Evolutionary conservation across 2,113 vertebrate genomes (phyloP).

Genomic region (Garra rufa): DNA sequence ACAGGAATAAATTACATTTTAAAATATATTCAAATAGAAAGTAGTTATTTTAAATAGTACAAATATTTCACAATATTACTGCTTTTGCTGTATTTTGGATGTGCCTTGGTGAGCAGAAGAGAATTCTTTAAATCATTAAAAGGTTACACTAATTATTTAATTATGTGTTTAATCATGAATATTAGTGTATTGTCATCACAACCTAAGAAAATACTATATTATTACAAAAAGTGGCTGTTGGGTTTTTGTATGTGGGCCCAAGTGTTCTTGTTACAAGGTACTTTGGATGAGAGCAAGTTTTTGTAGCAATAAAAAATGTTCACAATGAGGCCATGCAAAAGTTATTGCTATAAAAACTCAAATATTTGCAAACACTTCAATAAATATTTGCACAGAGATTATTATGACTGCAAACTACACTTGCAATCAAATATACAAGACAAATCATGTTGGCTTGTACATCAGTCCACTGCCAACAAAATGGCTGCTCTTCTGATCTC

Average conservation of each 20-base stretch:
- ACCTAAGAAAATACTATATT: neutral
- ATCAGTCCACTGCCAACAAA: neutral
- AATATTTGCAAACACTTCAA: neutral
- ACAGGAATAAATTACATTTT: too few species aligned
- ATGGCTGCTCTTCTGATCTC: neutral
- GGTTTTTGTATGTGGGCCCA: neutral
- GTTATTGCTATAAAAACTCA: neutral
- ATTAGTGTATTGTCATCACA: neutral
- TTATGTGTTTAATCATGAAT: neutral
- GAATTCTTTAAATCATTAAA: neutral
- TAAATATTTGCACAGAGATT: neutral
- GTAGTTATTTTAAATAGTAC: too few species aligned
- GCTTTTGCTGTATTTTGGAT: too few species aligned
- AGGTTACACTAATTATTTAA: neutral
- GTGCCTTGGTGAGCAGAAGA: too few species aligned
- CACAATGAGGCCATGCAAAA: neutral
- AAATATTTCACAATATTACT: too few species aligned
- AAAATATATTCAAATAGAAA: too few species aligned
- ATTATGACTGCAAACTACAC: neutral
- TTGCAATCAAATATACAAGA: neutral
- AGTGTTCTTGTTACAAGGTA: neutral
- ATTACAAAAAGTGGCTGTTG: neutral
- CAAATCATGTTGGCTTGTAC: neutral
- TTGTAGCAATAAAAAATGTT: neutral
- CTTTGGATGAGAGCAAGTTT: neutral